A percentile compares a stretch with the other conserved stretches of the same genome.
Evolutionary conservation across 2,888 invertebrate genomes (phyloP).

Genomic region (Aromia moschata): DNA sequence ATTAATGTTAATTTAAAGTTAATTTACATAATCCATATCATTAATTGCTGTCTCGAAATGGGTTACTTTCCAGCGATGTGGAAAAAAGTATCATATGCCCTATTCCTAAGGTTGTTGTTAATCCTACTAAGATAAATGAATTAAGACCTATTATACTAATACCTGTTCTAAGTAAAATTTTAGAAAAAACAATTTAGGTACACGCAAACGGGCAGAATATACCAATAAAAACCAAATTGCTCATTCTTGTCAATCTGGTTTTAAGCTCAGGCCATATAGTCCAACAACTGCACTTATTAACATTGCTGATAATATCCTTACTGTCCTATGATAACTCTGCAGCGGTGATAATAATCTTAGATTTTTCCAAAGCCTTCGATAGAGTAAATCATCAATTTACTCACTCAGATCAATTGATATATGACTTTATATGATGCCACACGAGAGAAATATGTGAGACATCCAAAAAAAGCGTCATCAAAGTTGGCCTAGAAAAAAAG

Average conservation of each 20-base stretch:
- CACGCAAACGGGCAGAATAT: not conserved
- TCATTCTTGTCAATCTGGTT: not conserved
- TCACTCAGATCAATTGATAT: not conserved
- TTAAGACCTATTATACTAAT: not conserved
- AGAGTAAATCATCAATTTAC: not conserved
- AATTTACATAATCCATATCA: not conserved
- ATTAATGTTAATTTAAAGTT: too few relatives aligned
- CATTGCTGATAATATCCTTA: not conserved
- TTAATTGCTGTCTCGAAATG: not conserved
- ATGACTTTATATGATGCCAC: not conserved
- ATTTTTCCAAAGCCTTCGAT: not conserved
- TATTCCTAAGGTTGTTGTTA: not conserved
- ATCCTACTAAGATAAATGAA: not conserved
- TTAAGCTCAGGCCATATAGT: not conserved
- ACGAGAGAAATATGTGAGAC: not conserved
- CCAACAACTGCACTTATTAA: not conserved
- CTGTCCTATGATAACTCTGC: not conserved
- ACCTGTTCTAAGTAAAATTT: not conserved
- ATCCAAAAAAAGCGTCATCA: too few relatives aligned
- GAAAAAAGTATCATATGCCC: not conserved
- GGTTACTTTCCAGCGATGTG: not conserved
- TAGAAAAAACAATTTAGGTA: not conserved
- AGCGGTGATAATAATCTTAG: not conserved
- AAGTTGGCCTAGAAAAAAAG: too few relatives aligned
- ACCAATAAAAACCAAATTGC: too few relatives aligned